Evolutionary conservation across 2,888 invertebrate species (phyloP).

Genomic region (Ochlodes sylvanus): DNA sequence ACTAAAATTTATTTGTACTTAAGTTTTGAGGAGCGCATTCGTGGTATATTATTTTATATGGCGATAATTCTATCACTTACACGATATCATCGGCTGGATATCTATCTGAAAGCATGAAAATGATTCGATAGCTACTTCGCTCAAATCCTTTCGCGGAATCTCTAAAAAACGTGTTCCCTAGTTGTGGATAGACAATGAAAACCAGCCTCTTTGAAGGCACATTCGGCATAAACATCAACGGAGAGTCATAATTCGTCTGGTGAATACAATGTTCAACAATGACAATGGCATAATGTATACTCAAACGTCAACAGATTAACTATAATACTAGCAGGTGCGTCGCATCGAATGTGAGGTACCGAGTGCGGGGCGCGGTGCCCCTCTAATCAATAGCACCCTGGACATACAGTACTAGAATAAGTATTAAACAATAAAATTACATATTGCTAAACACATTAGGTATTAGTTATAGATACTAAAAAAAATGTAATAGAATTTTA

Average conservation of each 20-base stretch:
- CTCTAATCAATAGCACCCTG: conserved; percentile 71
- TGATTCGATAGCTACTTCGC: no score
- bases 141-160: no score
- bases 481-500: conserved; percentile 51
- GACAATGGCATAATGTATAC: conserved; percentile 1
- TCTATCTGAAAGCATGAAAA: not conserved
- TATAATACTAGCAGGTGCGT: not conserved
- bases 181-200: conserved; percentile 31
- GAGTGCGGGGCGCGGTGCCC: conserved; percentile 18
- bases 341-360: conserved; percentile 33
- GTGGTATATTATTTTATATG: not conserved
- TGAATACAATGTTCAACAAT: conserved; percentile 9
- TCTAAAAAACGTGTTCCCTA: not conserved
- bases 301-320: conserved; percentile 1
- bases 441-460: conserved; percentile 51
- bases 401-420: conserved; percentile 50
- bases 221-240: conserved; percentile 22
- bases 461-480: conserved; percentile 55
- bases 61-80: conserved; percentile 4
- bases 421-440: conserved; percentile 38
- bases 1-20: conserved; percentile 37
- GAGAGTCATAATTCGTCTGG: conserved; percentile 3
- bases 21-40: conserved; percentile 16
- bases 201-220: conserved; percentile 35
- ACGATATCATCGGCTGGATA: not conserved